Evolutionary conservation across 2,113 vertebrate species (phyloP).

Genomic region (Gopherus flavomarginatus): DNA sequence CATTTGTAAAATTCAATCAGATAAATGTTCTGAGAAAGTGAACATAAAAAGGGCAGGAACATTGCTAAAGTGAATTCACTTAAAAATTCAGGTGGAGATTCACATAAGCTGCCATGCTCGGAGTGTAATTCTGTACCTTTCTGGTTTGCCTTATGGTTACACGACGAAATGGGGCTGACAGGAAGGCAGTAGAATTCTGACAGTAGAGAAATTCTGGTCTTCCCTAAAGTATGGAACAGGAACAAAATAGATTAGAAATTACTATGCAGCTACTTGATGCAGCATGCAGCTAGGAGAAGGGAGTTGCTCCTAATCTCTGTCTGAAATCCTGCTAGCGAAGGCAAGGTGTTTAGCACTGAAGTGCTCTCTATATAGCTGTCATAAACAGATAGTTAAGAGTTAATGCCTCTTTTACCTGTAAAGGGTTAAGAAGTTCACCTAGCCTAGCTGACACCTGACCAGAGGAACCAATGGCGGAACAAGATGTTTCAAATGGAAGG

Average conservation of each 20-base stretch:
- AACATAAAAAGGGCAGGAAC: neutral
- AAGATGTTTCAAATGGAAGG: no score
- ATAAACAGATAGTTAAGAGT: no score
- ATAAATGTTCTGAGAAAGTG: neutral
- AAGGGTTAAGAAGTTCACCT: no score
- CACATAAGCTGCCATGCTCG: neutral
- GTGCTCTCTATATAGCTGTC: neutral
- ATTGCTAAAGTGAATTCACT: neutral
- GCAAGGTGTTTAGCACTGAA: neutral
- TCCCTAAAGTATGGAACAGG: neutral
- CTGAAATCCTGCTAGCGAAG: neutral
- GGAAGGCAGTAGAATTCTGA: neutral
- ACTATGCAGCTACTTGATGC: neutral
- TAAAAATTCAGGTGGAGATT: neutral
- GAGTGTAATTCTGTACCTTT: neutral
- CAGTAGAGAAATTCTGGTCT: neutral
- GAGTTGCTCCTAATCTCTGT: neutral
- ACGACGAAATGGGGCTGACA: neutral
- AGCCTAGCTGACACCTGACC: no score
- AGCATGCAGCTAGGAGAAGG: neutral
- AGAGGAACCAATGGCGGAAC: no score
- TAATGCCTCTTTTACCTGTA: no score
- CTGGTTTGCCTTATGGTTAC: neutral
- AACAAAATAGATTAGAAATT: neutral
- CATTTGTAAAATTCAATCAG: neutral